Evolutionary conservation across 2,888 invertebrate species (phyloP).

Genomic region (Philonicus albiceps): DNA sequence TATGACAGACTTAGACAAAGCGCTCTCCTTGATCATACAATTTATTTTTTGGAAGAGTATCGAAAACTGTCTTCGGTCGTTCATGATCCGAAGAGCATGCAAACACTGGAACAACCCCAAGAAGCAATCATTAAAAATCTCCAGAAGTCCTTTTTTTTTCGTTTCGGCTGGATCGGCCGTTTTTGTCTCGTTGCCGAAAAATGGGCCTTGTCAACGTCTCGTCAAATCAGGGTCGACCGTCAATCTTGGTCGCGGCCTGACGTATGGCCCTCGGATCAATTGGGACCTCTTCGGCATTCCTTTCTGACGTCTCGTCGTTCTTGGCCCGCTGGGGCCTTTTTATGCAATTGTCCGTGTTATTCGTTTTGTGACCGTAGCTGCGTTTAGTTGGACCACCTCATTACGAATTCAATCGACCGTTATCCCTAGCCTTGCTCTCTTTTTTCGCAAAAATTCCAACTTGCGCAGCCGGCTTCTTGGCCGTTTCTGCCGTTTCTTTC

Average conservation of each 20-base stretch:
- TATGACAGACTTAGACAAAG: not conserved
- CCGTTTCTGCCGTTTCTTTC: not conserved
- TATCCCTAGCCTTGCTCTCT: slow-evolving; percentile 3
- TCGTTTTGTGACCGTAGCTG: not conserved
- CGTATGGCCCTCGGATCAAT: slow-evolving; percentile 12
- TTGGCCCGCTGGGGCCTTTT: not conserved
- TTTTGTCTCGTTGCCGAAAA: slow-evolving; percentile 8
- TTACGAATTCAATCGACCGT: slow-evolving; percentile 31
- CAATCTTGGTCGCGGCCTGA: slow-evolving; percentile 11
- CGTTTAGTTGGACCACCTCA: slow-evolving; percentile 11
- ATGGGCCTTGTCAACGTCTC: slow-evolving; percentile 30
- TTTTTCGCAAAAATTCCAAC: not conserved
- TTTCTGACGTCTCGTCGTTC: slow-evolving; percentile 32
- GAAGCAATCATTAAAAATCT: slow-evolving; percentile 12
- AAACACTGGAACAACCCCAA: not conserved
- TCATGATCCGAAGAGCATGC: not conserved
- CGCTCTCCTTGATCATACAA: not conserved
- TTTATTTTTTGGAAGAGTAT: not conserved
- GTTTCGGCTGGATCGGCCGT: not conserved
- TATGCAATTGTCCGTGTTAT: not conserved
- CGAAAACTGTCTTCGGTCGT: not conserved
- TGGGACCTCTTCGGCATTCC: slow-evolving; percentile 39
- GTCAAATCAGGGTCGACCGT: slow-evolving; percentile 38
- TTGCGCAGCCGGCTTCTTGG: not conserved
- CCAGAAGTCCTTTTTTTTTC: not conserved